Conservation (phyloP, 2,797 vertebrate genomes). For the Nyctalus aviator region DNA sequence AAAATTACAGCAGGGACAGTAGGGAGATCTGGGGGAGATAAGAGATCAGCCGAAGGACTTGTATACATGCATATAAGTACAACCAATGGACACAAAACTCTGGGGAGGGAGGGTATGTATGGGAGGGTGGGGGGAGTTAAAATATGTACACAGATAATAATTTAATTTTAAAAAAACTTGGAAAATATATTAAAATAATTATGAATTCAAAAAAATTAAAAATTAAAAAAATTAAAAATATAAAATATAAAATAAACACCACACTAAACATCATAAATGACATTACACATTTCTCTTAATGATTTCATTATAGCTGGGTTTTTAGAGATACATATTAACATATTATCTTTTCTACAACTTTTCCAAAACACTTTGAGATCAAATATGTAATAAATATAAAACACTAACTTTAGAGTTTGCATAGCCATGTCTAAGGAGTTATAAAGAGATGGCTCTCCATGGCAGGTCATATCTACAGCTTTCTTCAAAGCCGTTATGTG, state of each 20-base stretch:
- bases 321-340: background rate
- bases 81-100: too few relatives aligned
- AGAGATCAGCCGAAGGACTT: too few relatives aligned
- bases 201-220: too few relatives aligned
- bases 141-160: too few relatives aligned
- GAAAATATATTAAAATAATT: too few relatives aligned
- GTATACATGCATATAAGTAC: too few relatives aligned
- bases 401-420: constrained; percentile 95
- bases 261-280: constrained; percentile 50
- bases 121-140: too few relatives aligned
- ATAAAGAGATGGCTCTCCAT: constrained; percentile 96
- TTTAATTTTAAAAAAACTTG: too few relatives aligned
- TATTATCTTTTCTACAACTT: constrained; percentile 39
- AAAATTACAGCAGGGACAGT: too few relatives aligned
- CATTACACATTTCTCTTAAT: background rate
- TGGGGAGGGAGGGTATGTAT: too few relatives aligned
- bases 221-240: too few relatives aligned
- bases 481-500: constrained; percentile 94
- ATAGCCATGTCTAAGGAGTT: constrained; percentile 95
- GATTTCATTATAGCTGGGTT: constrained; percentile 5
- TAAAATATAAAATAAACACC: constrained; percentile 57
- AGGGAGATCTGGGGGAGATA: too few relatives aligned
- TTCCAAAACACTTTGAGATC: constrained; percentile 24
- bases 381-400: constrained; percentile 58
- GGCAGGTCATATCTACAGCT: constrained; percentile 92